A percentile compares a stretch with the other conserved stretches of the same genome.
phyloP scores from a whole-genome alignment of 1,140 invertebrate genomes.

The Drosophila melanica region DNA sequence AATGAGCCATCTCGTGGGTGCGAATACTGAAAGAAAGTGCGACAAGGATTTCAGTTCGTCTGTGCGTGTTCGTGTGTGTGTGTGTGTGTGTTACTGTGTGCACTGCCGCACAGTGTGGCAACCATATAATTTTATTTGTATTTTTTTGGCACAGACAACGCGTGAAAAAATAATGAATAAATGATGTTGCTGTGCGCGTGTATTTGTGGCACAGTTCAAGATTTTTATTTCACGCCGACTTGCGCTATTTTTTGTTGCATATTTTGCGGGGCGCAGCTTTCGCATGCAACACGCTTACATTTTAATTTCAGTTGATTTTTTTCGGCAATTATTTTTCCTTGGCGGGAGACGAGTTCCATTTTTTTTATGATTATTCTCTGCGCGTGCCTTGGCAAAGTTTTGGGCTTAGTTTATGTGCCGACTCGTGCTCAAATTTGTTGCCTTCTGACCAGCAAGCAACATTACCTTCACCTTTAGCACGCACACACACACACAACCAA shows the following conservation, averaged over 20 bases:
- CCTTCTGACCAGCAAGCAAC: slow-evolving; percentile 57
- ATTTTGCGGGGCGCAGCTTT: slow-evolving; percentile 57
- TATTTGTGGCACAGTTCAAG: slow-evolving; percentile 54
- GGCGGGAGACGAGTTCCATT: neutral
- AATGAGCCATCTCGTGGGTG: slow-evolving; percentile 43
- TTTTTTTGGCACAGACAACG: slow-evolving; percentile 37
- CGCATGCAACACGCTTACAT: slow-evolving; percentile 58
- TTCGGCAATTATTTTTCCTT: neutral
- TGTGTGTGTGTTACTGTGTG: slow-evolving; percentile 25
- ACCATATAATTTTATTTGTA: slow-evolving; percentile 24
- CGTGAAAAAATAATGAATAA: slow-evolving; percentile 74
- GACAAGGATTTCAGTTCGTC: slow-evolving; percentile 36
- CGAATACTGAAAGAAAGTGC: slow-evolving; percentile 31
- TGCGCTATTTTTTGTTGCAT: slow-evolving; percentile 38
- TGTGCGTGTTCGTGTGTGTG: slow-evolving; percentile 10
- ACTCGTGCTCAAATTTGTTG: slow-evolving; percentile 56
- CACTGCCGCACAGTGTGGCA: slow-evolving; percentile 39
- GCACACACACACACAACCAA: slow-evolving; percentile 27
- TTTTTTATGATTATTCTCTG: slow-evolving; percentile 34
- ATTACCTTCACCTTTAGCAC: slow-evolving; percentile 75
- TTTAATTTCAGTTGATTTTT: slow-evolving; percentile 55
- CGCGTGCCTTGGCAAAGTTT: slow-evolving; percentile 56
- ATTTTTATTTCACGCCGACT: slow-evolving; percentile 45
- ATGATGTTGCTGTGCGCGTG: slow-evolving; percentile 44
- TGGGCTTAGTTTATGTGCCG: slow-evolving; percentile 76